phyloP scores from a whole-genome alignment of 2,113 vertebrate species.

The Tragulus kanchil region DNA sequence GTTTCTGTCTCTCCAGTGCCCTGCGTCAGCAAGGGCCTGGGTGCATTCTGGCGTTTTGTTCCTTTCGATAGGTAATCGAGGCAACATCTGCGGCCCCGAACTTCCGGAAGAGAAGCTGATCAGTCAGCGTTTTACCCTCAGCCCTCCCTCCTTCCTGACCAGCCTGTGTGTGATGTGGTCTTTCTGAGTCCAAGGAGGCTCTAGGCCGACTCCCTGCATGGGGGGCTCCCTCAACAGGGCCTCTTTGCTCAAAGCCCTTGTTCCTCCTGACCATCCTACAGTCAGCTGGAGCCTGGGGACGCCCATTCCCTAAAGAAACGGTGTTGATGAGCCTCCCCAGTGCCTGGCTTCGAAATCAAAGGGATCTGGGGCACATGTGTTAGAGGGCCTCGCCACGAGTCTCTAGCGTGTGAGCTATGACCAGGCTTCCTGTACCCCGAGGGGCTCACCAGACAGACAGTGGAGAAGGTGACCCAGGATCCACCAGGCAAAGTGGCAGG shows the following conservation, averaged over 20 bases:
- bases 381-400: background rate
- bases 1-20: slow-evolving; percentile 38
- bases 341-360: background rate
- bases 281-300: background rate
- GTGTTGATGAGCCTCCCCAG: background rate
- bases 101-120: slow-evolving; percentile 51
- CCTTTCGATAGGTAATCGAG: slow-evolving; percentile 61
- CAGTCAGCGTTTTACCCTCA: background rate
- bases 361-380: background rate
- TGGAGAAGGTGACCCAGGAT: background rate
- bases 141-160: background rate
- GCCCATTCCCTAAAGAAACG: background rate
- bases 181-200: background rate
- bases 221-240: background rate
- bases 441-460: background rate
- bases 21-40: slow-evolving; percentile 63
- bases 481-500: background rate
- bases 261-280: background rate
- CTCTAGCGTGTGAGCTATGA: background rate
- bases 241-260: background rate
- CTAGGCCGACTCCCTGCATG: background rate
- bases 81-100: slow-evolving; percentile 38
- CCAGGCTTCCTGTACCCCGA: background rate
- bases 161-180: no score
- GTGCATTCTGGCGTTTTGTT: slow-evolving; percentile 55